These are phyloP conservation scores for Megamerina dolium DNA, from an alignment of 2,888 invertebrate genomes.

Conservation along the genomic window DNA sequence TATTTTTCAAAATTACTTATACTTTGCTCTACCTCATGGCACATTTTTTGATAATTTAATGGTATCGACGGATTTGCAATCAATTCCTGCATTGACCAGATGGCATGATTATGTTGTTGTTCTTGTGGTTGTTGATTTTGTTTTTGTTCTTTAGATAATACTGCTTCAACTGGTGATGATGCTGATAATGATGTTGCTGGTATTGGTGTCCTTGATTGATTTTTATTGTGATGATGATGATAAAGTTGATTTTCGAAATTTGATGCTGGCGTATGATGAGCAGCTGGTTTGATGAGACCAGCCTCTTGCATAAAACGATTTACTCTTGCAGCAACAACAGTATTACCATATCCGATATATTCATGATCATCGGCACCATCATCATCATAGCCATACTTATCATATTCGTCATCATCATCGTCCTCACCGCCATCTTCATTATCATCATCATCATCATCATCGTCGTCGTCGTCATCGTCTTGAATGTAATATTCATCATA, in stretches of 20 bases:
- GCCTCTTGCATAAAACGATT: too few species aligned
- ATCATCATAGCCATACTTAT: slow-evolving; percentile 21
- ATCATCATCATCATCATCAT: slow-evolving; percentile 31
- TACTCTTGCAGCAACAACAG: background rate
- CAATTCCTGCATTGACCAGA: slow-evolving; percentile 48
- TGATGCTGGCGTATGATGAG: too few species aligned
- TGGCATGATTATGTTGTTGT: slow-evolving; percentile 25
- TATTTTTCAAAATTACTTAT: slow-evolving; percentile 43
- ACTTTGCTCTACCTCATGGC: slow-evolving; percentile 45
- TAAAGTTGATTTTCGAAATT: too few species aligned
- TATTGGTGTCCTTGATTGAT: too few species aligned
- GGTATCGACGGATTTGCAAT: slow-evolving; percentile 45
- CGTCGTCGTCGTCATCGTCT: slow-evolving; percentile 33
- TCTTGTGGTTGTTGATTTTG: too few species aligned
- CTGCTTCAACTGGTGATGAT: too few species aligned
- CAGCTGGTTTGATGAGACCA: too few species aligned
- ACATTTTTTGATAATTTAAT: slow-evolving; percentile 48
- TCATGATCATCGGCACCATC: slow-evolving; percentile 18
- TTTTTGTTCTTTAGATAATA: too few species aligned
- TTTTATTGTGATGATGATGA: too few species aligned
- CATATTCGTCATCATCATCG: slow-evolving; percentile 23
- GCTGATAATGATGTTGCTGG: too few species aligned
- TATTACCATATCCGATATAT: slow-evolving; percentile 5
- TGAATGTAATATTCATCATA: too few species aligned
- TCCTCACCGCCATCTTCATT: slow-evolving; percentile 28